These are phyloP conservation scores for Pachyuromys duprasi DNA, from an alignment of 2,797 vertebrate species.

Conservation along the genomic window DNA sequence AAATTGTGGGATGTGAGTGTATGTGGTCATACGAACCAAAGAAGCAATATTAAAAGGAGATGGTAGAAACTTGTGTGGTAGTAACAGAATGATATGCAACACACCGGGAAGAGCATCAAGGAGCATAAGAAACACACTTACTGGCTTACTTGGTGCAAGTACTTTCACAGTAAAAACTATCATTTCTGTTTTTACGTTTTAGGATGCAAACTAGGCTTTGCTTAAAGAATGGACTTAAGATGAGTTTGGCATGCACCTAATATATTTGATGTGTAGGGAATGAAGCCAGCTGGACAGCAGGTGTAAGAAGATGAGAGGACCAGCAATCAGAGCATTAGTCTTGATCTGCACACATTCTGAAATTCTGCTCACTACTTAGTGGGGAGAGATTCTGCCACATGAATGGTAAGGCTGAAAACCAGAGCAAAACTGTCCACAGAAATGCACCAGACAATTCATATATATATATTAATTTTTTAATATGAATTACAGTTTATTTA, in stretches of 20 bases:
- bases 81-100: neutral
- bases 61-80: neutral
- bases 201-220: neutral
- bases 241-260: neutral
- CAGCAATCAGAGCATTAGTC: neutral
- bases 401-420: neutral
- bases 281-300: neutral
- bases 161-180: constrained; percentile 8
- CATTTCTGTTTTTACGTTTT: neutral
- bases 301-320: neutral
- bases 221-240: neutral
- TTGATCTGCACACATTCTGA: neutral
- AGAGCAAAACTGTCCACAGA: neutral
- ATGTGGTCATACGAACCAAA: neutral
- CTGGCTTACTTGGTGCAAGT: neutral
- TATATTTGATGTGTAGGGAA: neutral
- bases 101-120: neutral
- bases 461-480: no score
- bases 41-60: neutral
- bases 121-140: neutral
- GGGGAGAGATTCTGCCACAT: neutral
- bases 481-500: no score
- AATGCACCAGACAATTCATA: no score
- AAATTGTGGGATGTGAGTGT: neutral
- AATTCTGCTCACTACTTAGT: neutral